Evolutionary conservation across 2,797 vertebrate species (phyloP).

Genomic region (Tympanoctomys barrerae): DNA sequence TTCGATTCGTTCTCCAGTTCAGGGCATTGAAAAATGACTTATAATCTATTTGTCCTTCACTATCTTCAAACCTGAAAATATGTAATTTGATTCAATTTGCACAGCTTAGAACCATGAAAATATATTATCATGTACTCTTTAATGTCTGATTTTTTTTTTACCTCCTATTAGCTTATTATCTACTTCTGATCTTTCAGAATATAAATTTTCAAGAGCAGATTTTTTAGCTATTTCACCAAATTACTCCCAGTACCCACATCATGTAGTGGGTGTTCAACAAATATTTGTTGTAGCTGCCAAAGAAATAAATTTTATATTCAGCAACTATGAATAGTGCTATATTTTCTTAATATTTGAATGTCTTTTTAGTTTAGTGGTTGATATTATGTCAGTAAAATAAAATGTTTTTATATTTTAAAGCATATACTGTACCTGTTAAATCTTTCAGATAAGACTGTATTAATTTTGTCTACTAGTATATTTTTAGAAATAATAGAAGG

Average conservation of each 20-base stretch:
- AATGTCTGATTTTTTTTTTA: conserved; percentile 47
- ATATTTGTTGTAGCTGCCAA: conserved; percentile 1
- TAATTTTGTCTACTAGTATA: conserved; percentile 50
- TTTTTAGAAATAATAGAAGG: conserved; percentile 62
- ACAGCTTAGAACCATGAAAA: conserved; percentile 68
- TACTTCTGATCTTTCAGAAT: conserved; percentile 8
- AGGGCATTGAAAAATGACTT: conserved; percentile 90
- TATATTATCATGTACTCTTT: not conserved
- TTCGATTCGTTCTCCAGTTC: conserved; percentile 92
- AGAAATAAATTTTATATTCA: conserved; percentile 48
- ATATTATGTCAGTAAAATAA: conserved; percentile 60
- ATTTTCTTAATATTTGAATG: conserved; percentile 62
- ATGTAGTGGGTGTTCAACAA: conserved; percentile 48
- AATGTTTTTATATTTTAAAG: conserved; percentile 38
- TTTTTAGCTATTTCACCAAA: conserved; percentile 36
- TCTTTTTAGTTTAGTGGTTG: conserved; percentile 53
- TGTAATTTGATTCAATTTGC: conserved; percentile 65
- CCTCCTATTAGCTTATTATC: conserved; percentile 30
- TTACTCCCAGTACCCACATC: not conserved
- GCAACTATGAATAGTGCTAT: not conserved
- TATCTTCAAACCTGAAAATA: conserved; percentile 91
- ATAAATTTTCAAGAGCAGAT: conserved; percentile 34
- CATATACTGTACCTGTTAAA: conserved; percentile 17
- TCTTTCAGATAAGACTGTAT: conserved; percentile 53
- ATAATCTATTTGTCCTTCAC: conserved; percentile 91